phyloP scores from a whole-genome alignment of 2,797 vertebrate species.

The Xyrichtys novacula region DNA sequence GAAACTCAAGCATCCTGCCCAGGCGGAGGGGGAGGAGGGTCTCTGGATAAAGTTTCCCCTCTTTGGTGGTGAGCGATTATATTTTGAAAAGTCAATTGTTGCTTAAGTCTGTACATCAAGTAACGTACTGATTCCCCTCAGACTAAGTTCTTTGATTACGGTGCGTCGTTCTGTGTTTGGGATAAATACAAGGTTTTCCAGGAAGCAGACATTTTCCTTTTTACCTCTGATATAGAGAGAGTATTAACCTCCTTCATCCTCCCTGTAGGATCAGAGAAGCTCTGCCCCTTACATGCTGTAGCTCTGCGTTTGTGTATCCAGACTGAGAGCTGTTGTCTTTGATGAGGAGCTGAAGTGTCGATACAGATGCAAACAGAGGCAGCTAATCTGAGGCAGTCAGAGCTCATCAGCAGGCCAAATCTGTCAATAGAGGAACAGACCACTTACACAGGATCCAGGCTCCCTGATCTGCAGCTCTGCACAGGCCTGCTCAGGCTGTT shows the following conservation, averaged over 20 bases:
- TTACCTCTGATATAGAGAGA: constrained; percentile 13
- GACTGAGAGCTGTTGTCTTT: constrained; percentile 20
- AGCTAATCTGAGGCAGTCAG: constrained; percentile 47
- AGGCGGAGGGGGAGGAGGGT: constrained; percentile 67
- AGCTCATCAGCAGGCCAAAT: constrained; percentile 60
- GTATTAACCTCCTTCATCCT: constrained; percentile 2
- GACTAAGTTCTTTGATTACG: constrained; percentile 68
- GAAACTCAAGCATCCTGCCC: constrained; percentile 91
- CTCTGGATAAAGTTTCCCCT: constrained; percentile 87
- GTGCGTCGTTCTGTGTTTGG: constrained; percentile 53
- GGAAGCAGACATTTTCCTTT: neutral
- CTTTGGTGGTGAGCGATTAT: constrained; percentile 68
- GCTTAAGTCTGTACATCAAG: constrained; percentile 65
- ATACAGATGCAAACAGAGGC: constrained; percentile 62
- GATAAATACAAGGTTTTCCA: constrained; percentile 53
- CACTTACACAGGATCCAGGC: constrained; percentile 54
- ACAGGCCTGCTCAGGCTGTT: constrained; percentile 22
- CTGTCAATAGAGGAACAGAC: constrained; percentile 74
- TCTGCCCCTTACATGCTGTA: constrained; percentile 16
- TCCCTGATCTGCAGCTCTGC: constrained; percentile 49
- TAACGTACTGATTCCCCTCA: constrained; percentile 66
- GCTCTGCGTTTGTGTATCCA: constrained; percentile 26
- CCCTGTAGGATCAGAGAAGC: neutral
- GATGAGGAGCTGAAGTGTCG: constrained; percentile 29
- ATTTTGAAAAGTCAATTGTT: constrained; percentile 75